phyloP scores from a whole-genome alignment of 2,113 vertebrate species.

The Corythaeola cristata region DNA sequence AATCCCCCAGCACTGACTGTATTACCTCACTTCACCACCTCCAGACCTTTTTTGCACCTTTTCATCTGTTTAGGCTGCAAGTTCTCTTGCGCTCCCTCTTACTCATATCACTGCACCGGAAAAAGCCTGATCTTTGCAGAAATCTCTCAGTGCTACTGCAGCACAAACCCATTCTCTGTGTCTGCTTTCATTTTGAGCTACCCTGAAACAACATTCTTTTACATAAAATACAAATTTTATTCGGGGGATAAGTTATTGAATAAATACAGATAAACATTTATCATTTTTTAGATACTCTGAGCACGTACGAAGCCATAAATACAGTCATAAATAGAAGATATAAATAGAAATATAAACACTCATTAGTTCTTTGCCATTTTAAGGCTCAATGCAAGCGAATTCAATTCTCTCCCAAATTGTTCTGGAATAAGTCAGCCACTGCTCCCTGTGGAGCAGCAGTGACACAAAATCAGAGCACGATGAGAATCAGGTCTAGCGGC shows the following conservation, averaged over 20 bases:
- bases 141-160: background rate
- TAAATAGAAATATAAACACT: conserved; percentile 40
- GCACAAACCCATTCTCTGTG: background rate
- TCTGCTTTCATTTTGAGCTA: background rate
- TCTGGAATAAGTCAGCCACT: background rate
- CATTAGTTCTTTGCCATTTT: background rate
- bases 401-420: background rate
- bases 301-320: conserved; percentile 30
- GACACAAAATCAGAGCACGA: background rate
- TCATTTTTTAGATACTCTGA: background rate
- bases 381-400: background rate
- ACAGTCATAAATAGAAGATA: conserved; percentile 51
- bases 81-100: background rate
- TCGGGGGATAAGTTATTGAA: conserved; percentile 48
- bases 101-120: background rate
- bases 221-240: conserved; percentile 28
- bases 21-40: background rate
- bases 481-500: background rate
- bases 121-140: background rate
- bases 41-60: background rate
- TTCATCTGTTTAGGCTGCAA: background rate
- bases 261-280: conserved; percentile 49
- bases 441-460: background rate
- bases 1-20: background rate
- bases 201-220: background rate